Conservation (phyloP, 2,113 vertebrate genomes). For the Synchiropus splendidus region DNA sequence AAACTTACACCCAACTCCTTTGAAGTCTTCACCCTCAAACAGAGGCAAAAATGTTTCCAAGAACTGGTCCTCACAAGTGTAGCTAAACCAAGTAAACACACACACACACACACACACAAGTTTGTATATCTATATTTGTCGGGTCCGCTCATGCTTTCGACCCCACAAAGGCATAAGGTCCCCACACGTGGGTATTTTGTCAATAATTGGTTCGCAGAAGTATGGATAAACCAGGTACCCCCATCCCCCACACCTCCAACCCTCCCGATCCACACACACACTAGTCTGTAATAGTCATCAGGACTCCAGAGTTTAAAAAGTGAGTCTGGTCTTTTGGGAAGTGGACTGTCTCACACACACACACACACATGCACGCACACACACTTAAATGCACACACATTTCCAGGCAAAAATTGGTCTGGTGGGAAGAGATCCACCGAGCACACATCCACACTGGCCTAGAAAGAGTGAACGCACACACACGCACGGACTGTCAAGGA, state of each 20-base stretch:
- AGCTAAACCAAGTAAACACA: not conserved
- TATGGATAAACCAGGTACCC: conserved; percentile 22
- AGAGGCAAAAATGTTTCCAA: too few species aligned
- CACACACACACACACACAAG: conserved; percentile 16
- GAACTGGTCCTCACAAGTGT: too few species aligned
- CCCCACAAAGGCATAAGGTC: not conserved
- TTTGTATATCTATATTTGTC: too few species aligned
- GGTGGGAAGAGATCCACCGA: too few species aligned
- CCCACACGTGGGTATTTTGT: not conserved
- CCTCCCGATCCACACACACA: conserved; percentile 9
- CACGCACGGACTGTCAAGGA: too few species aligned
- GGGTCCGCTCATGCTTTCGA: conserved; percentile 3
- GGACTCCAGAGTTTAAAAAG: conserved; percentile 48
- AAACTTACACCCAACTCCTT: too few species aligned
- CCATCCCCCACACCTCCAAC: conserved; percentile 16
- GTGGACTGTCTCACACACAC: conserved; percentile 51
- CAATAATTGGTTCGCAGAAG: too few species aligned
- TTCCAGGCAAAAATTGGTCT: too few species aligned
- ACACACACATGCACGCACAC: not conserved
- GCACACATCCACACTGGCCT: too few species aligned
- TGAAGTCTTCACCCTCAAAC: too few species aligned
- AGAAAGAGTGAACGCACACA: too few species aligned
- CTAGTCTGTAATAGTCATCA: conserved; percentile 55
- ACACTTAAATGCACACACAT: not conserved
- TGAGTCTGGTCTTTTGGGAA: conserved; percentile 58